Evolutionary conservation across 2,797 vertebrate species (phyloP).

Genomic region (Acanthurus lineatus): DNA sequence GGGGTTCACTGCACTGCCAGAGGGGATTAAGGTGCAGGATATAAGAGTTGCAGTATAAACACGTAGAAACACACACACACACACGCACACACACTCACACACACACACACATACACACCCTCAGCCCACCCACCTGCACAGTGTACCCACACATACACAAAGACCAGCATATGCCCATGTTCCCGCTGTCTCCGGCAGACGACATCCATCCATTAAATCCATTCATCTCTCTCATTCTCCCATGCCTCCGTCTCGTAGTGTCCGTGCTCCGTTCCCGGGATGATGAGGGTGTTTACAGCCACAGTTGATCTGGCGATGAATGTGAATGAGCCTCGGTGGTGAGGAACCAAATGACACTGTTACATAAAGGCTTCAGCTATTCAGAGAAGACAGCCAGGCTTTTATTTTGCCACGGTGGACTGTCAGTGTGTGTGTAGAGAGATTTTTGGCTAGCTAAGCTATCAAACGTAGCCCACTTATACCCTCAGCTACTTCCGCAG

Average conservation of each 20-base stretch:
- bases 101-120: background rate
- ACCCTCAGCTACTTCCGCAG: background rate
- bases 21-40: conserved; percentile 33
- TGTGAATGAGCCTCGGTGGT: conserved; percentile 73
- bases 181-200: conserved; percentile 40
- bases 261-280: conserved; percentile 24
- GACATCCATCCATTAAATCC: conserved; percentile 49
- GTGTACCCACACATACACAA: conserved; percentile 44
- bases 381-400: conserved; percentile 67
- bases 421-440: conserved; percentile 28
- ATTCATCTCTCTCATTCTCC: conserved; percentile 31
- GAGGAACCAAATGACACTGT: conserved; percentile 75
- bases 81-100: conserved; percentile 28
- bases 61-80: background rate
- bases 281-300: conserved; percentile 56
- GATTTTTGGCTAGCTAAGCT: conserved; percentile 2
- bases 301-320: conserved; percentile 64
- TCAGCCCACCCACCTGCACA: conserved; percentile 31
- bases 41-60: conserved; percentile 30
- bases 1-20: conserved; percentile 26
- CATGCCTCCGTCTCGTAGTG: conserved; percentile 28
- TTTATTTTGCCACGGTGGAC: conserved; percentile 55
- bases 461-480: conserved; percentile 12
- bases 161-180: conserved; percentile 57
- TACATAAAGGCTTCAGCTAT: conserved; percentile 72